phyloP scores from a whole-genome alignment of 1,140 invertebrate species.

The Sarcophaga bullata region DNA sequence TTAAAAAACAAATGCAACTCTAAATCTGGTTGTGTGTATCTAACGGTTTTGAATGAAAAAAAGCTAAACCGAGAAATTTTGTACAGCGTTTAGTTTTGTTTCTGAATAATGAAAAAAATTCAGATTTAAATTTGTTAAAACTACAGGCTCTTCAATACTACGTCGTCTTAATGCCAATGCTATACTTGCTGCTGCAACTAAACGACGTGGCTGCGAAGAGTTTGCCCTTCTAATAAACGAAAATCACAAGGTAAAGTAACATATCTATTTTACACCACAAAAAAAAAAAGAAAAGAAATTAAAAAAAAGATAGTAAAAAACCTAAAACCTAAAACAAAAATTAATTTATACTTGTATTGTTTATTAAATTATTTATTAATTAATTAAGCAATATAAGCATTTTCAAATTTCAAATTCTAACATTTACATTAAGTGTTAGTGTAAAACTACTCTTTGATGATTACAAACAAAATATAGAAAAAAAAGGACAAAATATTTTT shows the following conservation, averaged over 20 bases:
- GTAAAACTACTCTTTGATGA: not conserved
- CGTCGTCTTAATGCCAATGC: slow-evolving; percentile 13
- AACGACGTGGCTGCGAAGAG: slow-evolving; percentile 25
- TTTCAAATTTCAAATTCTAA: slow-evolving; percentile 25
- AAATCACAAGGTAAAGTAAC: slow-evolving; percentile 18
- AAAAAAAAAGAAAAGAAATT: not conserved
- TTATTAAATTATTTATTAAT: not conserved
- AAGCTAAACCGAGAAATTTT: not conserved
- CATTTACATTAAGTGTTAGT: not conserved
- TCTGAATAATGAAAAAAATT: not conserved
- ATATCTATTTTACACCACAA: not conserved
- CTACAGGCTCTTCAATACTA: slow-evolving; percentile 22
- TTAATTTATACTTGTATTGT: not conserved
- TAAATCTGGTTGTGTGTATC: not conserved
- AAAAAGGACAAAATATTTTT: slow-evolving; percentile 8
- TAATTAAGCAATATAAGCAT: not conserved
- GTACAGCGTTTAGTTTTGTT: slow-evolving; percentile 17
- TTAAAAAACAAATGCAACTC: not conserved
- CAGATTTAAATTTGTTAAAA: not conserved
- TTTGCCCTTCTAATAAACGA: not conserved
- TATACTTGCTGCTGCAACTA: not conserved
- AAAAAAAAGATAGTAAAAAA: too few species aligned
- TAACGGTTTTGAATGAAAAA: not conserved
- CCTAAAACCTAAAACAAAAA: too few species aligned
- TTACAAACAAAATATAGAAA: not conserved